These are phyloP conservation scores for Thaumetopoea pityocampa DNA, from an alignment of 1,140 invertebrate genomes.

Conservation along the genomic window DNA sequence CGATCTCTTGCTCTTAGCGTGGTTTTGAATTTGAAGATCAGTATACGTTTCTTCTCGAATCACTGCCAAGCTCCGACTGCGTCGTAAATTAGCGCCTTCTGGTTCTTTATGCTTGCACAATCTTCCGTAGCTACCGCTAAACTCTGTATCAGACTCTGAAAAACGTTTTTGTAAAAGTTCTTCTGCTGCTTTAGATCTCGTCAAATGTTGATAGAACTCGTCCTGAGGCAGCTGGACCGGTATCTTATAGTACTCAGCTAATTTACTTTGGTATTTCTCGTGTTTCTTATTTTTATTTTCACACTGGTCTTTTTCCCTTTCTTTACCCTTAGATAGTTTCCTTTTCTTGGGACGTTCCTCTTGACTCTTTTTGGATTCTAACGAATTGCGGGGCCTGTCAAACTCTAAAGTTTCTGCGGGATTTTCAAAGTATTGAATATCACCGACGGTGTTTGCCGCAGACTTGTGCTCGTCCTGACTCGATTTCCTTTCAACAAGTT, in stretches of 20 bases:
- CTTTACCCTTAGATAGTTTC: slow-evolving; percentile 56
- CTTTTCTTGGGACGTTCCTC: slow-evolving; percentile 63
- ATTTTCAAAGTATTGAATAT: slow-evolving; percentile 73
- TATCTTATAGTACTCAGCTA: slow-evolving; percentile 66
- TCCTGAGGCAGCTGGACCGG: slow-evolving; percentile 65
- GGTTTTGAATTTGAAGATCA: slow-evolving; percentile 78
- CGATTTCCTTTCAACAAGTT: slow-evolving; percentile 71
- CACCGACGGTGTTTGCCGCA: slow-evolving; percentile 62
- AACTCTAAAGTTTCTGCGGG: slow-evolving; percentile 72
- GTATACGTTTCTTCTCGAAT: slow-evolving; percentile 85
- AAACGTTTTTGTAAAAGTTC: slow-evolving; percentile 64
- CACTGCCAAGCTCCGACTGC: slow-evolving; percentile 84
- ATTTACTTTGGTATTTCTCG: slow-evolving; percentile 68
- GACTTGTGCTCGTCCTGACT: slow-evolving; percentile 67
- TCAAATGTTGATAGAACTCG: slow-evolving; percentile 70
- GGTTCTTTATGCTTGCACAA: slow-evolving; percentile 68
- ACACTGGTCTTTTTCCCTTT: slow-evolving; percentile 41
- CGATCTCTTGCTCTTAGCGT: slow-evolving; percentile 79
- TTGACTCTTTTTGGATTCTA: slow-evolving; percentile 53
- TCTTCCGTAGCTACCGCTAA: slow-evolving; percentile 65
- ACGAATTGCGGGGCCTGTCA: slow-evolving; percentile 54
- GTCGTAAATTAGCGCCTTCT: slow-evolving; percentile 80
- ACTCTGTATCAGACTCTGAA: slow-evolving; percentile 64
- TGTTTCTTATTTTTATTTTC: slow-evolving; percentile 65
- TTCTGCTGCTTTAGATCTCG: slow-evolving; percentile 63